Base-by-base conservation (phyloP, 2,888 invertebrate genomes). In the Caenorhabditis afra region DNA sequence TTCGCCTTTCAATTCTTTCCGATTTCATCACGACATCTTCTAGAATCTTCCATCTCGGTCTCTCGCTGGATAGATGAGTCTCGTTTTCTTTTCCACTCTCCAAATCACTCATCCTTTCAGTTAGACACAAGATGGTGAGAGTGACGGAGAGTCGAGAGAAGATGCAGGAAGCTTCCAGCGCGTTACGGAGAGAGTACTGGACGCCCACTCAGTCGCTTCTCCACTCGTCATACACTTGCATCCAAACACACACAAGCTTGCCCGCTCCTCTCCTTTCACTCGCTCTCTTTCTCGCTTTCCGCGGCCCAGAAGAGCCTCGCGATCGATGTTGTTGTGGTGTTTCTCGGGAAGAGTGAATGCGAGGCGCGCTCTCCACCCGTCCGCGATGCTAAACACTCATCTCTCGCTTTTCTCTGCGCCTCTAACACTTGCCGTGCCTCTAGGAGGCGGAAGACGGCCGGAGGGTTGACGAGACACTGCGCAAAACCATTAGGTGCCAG, bases 301-400 rank as follows among this genome's bases (percentile, higher is more conserved):
- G 61, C 61, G 59, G 11, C 41, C 37, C 16, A 39, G 16, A 16
- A 16, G 29, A 44, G 11, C 50, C 49, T 29, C 52, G 22, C 70
- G 62, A 71, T 57, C 71, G 47, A 71, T 71, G 62, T 57, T 62
- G 64, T 71, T 71, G 61, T 64, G 55, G 37, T 62, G 70, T 55
- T n/a, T 57, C 62, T 55, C 41, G 50, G 35, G 44, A 41, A 14
- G 41, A 39, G 7, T 37, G 58, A 59, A 59, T 49, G 47, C 50
- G 29, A 14, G 41, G 29, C 49, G 29, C 29, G 29, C 29, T 7
- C 62, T 55, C 61, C 37, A 44, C 53, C 62, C 20, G 55, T 41
- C 41, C 35, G 39, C 62, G 23, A 57, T 64, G 62, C 71, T 71
- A 55, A 55, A 55, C 62, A 64, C 71, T 71, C 64, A 55, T 71